Conservation (phyloP, 1,140 invertebrate species). For the Lasioglossum albipes region DNA sequence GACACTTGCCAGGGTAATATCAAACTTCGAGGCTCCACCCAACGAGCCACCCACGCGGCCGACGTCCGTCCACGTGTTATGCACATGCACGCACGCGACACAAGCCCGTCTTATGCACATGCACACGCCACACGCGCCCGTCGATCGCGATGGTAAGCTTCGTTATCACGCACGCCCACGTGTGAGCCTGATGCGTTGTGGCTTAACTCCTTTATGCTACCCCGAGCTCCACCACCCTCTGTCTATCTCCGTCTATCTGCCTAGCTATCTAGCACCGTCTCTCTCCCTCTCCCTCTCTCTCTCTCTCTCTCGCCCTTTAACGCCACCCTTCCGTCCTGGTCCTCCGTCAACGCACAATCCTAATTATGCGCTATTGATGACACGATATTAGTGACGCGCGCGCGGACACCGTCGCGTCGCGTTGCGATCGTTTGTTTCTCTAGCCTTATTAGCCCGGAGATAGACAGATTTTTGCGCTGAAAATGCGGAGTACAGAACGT, state of each 20-base stretch:
- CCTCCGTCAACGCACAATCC: constrained; percentile 49
- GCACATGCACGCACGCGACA: neutral
- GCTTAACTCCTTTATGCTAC: constrained; percentile 62
- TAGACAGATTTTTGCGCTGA: neutral
- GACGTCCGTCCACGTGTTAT: too few species aligned
- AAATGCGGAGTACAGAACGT: too few species aligned
- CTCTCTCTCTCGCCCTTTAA: constrained; percentile 12
- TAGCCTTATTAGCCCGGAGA: neutral
- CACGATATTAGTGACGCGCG: constrained; percentile 59
- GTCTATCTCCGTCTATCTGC: constrained; percentile 2
- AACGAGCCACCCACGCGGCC: constrained; percentile 22
- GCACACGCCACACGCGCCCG: constrained; percentile 40
- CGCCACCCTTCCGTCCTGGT: neutral
- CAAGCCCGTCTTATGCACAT: constrained; percentile 50
- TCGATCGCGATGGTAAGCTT: constrained; percentile 64
- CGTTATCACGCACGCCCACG: constrained; percentile 69
- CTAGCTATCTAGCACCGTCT: neutral
- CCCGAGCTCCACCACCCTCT: constrained; percentile 12
- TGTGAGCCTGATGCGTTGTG: constrained; percentile 53
- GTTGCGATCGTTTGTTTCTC: neutral
- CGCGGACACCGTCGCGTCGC: constrained; percentile 2
- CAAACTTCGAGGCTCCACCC: constrained; percentile 69
- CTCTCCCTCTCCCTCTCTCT: too few species aligned
- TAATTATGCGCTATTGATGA: constrained; percentile 55
- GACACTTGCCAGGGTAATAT: constrained; percentile 75